Base-by-base conservation (phyloP, 2,113 vertebrate species). In the Triplophysa rosa region DNA sequence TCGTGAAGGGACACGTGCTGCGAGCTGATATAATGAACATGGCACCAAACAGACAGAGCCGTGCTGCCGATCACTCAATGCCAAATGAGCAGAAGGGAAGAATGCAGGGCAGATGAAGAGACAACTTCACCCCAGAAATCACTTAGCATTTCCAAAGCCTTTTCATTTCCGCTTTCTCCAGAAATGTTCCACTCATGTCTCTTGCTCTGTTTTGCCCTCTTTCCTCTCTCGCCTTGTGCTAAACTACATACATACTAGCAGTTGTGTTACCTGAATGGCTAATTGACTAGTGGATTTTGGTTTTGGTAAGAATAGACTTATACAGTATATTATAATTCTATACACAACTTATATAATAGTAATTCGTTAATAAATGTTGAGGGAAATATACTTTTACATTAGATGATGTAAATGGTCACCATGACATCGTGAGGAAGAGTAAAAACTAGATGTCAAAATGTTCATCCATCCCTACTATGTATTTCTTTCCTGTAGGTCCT, bases 11-110 rank as follows among this genome's bases (percentile, higher is more conserved):
- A 80, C 42, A 59, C 63, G 40, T 80, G 71, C 54, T 75, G 71
- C 49, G 52, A 61, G 24, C 71, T 75, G 64, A 61, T 75, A 61
- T 61, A 63, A 68, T 67, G 63, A 80, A 59, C 73, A 76, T 74
- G 62, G 63, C 78, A 73, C n/a, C 29, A 65, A 65, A 67, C 79
- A 75, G 54, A 81, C 70, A 77, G 52, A 45, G 42, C 21, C 21
- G 33, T 74, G 63, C 63, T 59, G 64, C 63, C 63, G 21, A 49
- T 67, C 40, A 6, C 21, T 45, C 40, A 67, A 47, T 56, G 69
- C 79, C 79, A 80, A 67, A 73, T 59, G 70, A 80, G 59, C 79
- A 73, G 62, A 71, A 73, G 70, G 62, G 63, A 63, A 72, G 67
- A 80, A 72, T 80, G 59, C 68, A 80, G 67, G 47, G 68, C 68